Evolutionary conservation across 2,113 vertebrate genomes (phyloP).

Genomic region (Protobothrops flavoviridis): DNA sequence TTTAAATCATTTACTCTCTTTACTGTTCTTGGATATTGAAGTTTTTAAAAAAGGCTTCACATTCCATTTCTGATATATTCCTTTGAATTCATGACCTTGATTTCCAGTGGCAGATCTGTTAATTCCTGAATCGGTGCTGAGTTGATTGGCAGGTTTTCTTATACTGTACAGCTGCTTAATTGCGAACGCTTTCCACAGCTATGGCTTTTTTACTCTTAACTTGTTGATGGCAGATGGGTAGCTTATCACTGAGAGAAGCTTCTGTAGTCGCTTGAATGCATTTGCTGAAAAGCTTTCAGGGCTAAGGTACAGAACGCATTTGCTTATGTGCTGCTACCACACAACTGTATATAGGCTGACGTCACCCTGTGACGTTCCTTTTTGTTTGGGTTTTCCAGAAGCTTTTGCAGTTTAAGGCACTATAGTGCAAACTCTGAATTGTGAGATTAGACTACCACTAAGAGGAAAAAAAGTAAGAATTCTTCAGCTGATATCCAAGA

Average conservation of each 20-base stretch:
- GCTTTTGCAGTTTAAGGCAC: slow-evolving; percentile 77
- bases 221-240: slow-evolving; percentile 96
- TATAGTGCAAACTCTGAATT: slow-evolving; percentile 63
- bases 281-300: slow-evolving; percentile 88
- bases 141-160: slow-evolving; percentile 64
- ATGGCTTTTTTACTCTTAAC: slow-evolving; percentile 84
- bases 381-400: slow-evolving; percentile 84
- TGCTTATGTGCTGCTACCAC: slow-evolving; percentile 95
- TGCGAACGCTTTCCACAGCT: slow-evolving; percentile 73
- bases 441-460: slow-evolving; percentile 58
- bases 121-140: slow-evolving; percentile 55
- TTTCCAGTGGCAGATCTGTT: slow-evolving; percentile 61
- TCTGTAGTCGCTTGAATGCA: slow-evolving; percentile 85
- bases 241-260: slow-evolving; percentile 84
- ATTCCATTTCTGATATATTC: slow-evolving; percentile 66
- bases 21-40: slow-evolving; percentile 62
- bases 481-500: slow-evolving; percentile 41
- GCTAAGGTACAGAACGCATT: slow-evolving; percentile 83
- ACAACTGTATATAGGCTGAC: slow-evolving; percentile 99
- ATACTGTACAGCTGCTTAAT: slow-evolving; percentile 81
- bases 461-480: slow-evolving; percentile 35
- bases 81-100: slow-evolving; percentile 69
- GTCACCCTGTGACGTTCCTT: slow-evolving; percentile 91
- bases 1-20: slow-evolving; percentile 79
- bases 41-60: slow-evolving; percentile 64